These are phyloP conservation scores for Callyntrura guangdongensis DNA, from an alignment of 2,888 invertebrate species.

Conservation along the genomic window DNA sequence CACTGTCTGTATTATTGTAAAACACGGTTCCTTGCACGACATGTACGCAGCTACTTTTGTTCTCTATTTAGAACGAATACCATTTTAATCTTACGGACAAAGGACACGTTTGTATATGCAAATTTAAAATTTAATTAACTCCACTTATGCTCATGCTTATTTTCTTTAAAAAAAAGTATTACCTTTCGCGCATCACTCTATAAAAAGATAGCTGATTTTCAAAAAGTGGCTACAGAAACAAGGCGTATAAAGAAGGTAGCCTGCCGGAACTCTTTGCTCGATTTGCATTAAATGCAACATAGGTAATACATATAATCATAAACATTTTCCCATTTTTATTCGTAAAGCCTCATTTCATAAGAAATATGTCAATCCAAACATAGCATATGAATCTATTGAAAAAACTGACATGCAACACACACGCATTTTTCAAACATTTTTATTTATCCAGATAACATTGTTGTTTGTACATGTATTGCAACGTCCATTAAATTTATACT, in stretches of 20 bases:
- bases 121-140: not conserved
- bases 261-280: conserved; percentile 35
- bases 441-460: not conserved
- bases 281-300: not conserved
- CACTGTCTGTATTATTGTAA: too few species aligned
- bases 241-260: not conserved
- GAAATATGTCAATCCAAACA: not conserved
- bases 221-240: not conserved
- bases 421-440: not conserved
- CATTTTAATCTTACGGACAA: not conserved
- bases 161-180: not conserved
- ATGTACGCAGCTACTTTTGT: too few species aligned
- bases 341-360: not conserved
- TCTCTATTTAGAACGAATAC: not conserved
- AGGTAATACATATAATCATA: not conserved
- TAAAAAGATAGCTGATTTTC: not conserved
- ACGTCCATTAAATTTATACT: too few species aligned
- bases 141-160: not conserved
- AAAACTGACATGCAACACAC: not conserved
- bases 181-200: not conserved
- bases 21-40: too few species aligned
- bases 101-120: not conserved
- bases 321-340: not conserved
- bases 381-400: not conserved
- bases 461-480: too few species aligned